Conservation (phyloP, 2,797 vertebrate species). For the Periparus ater region DNA sequence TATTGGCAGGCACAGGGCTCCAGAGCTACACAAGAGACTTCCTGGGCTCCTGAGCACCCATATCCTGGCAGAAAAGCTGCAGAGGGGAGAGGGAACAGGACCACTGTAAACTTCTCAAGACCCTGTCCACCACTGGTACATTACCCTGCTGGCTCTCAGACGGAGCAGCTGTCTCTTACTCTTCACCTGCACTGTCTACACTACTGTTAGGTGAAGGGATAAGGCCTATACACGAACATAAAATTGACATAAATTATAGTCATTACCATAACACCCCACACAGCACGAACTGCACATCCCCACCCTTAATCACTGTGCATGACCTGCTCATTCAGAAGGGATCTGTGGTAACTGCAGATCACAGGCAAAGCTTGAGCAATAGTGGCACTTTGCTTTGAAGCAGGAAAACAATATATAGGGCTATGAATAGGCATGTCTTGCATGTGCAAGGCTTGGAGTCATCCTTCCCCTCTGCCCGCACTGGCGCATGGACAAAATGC, state of each 20-base stretch:
- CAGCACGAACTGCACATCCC: neutral
- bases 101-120: neutral
- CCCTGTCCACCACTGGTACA: too few relatives aligned
- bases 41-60: neutral
- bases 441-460: neutral
- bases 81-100: neutral
- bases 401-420: neutral
- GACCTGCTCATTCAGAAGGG: conserved; percentile 2
- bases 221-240: neutral
- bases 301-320: neutral
- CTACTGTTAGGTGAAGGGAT: neutral
- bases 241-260: neutral
- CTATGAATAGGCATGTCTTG: neutral
- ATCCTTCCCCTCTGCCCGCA: neutral
- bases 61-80: neutral
- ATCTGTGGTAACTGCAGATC: neutral
- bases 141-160: neutral
- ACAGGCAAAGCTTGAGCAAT: neutral
- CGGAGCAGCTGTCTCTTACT: rapidly evolving
- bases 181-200: neutral
- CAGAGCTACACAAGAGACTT: neutral
- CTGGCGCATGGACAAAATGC: neutral
- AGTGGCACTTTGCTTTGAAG: neutral
- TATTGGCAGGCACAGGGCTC: rapidly evolving
- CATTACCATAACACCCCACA: neutral